Conservation (phyloP, 2,797 vertebrate species). For the Tinamus major region DNA sequence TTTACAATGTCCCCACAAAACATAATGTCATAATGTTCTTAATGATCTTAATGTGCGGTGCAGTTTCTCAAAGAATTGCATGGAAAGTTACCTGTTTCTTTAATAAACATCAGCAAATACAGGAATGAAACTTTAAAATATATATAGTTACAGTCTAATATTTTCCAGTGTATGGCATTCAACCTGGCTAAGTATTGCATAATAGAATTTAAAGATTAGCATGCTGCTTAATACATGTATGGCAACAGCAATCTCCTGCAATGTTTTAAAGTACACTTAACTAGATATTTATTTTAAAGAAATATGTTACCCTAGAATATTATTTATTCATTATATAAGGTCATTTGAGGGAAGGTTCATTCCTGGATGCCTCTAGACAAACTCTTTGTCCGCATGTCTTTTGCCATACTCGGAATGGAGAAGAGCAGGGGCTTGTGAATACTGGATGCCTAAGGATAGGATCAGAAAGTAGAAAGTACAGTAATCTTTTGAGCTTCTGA, state of each 20-base stretch:
- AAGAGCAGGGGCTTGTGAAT: too few relatives aligned
- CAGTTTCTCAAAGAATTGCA: not conserved
- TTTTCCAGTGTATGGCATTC: not conserved
- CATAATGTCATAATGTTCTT: not conserved
- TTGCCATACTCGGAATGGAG: too few relatives aligned
- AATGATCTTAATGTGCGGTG: not conserved
- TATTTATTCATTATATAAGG: not conserved
- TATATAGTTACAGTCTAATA: not conserved
- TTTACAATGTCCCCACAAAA: not conserved
- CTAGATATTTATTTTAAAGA: too few relatives aligned
- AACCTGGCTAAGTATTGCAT: too few relatives aligned
- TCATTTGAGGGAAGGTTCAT: not conserved
- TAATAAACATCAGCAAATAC: not conserved
- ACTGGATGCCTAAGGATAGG: too few relatives aligned
- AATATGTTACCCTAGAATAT: too few relatives aligned
- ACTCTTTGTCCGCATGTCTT: not conserved
- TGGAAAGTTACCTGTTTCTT: not conserved
- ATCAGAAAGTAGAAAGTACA: too few relatives aligned
- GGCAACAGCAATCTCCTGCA: not conserved
- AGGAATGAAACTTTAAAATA: too few relatives aligned
- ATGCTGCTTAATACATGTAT: not conserved
- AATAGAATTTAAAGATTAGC: too few relatives aligned
- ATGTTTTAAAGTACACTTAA: not conserved
- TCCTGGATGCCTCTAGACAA: not conserved
- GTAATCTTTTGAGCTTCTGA: too few relatives aligned